Evolutionary conservation across 2,797 vertebrate species (phyloP), one percentile per base, ranked within the genome.

Genomic region (Amphiprion clarkii): DNA sequence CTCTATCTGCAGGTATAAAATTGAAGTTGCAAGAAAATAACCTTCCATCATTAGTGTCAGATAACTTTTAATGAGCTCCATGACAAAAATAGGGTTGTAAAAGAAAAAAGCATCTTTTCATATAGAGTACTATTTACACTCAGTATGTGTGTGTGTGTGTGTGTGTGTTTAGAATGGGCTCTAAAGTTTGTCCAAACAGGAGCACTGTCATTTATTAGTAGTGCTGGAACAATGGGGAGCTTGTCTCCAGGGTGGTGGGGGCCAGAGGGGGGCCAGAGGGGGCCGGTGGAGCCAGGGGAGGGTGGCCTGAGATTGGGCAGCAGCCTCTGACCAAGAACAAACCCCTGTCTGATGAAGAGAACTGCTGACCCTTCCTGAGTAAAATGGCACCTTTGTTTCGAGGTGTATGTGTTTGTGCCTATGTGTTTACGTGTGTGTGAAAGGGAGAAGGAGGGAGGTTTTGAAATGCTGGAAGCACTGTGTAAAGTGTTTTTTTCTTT

Each of bases 331-430:
- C 93, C 92, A 93, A 94, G 92, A 95, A 95, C 94, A 94, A 95
- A 93, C 87, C 88, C 87, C 93, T 91, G 92, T 95, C 93, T 95
- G 93, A 95, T 93, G 90, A 90, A 92, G 92, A 92, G 91, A 94
- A 93, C 93, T 94, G 92, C 94, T 95, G 93, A 95, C 93, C 94
- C 93, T 94, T 95, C 92, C 92, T 94, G 91, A 93, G 90, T 91
- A 94, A 95, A 95, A 95, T 95, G 90, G 90, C 90, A 95, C 93
- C 93, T 95, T 95, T 95, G 95, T 95, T 95, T 90, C 68, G 88
- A 92, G 88, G 93, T 94, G 94, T 93, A 86, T 93, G 91, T 92
- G 90, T 93, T 83, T 92, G 88, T 93, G 90, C 79, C 85, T 82
- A 72, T 91, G 89, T 88, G 89, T 92, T 85, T 87, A 82, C 86